These are phyloP conservation scores for Halcyon malimbica DNA, from an alignment of 2,113 vertebrate genomes.

Conservation along the genomic window DNA sequence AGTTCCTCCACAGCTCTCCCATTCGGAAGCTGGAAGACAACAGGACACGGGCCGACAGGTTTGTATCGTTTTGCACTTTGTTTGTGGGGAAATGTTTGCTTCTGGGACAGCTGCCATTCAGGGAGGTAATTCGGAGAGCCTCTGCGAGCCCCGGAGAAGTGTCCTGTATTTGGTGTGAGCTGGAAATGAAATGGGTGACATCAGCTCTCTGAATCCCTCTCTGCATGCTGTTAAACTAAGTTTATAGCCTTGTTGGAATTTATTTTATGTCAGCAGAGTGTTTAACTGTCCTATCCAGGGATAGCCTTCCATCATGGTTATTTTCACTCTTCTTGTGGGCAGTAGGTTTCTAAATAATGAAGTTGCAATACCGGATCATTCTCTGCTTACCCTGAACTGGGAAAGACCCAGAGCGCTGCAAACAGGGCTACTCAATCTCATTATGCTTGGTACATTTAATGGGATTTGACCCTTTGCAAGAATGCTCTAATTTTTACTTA, in stretches of 20 bases:
- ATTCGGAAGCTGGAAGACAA: neutral
- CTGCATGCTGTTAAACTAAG: neutral
- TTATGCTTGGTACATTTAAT: neutral
- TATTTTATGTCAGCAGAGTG: neutral
- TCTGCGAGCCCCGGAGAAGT: neutral
- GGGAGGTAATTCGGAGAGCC: neutral
- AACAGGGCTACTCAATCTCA: accelerated
- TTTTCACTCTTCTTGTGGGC: neutral
- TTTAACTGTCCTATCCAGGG: neutral
- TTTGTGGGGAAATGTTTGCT: neutral
- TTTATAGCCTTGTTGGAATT: neutral
- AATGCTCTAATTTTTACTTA: neutral
- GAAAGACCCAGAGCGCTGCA: neutral
- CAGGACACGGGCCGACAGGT: neutral
- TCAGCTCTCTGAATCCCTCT: neutral
- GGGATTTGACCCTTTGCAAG: neutral
- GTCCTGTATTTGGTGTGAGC: neutral
- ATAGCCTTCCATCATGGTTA: neutral
- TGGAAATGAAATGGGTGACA: neutral
- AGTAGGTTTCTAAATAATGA: neutral
- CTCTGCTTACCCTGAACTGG: neutral
- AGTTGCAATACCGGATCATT: neutral
- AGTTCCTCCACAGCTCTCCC: neutral
- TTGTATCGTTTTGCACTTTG: neutral
- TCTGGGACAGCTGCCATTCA: neutral